A percentile compares a stretch with the other conserved stretches of the same genome.
phyloP scores from a whole-genome alignment of 1,140 invertebrate species.

The Drosophila ogumai region DNA sequence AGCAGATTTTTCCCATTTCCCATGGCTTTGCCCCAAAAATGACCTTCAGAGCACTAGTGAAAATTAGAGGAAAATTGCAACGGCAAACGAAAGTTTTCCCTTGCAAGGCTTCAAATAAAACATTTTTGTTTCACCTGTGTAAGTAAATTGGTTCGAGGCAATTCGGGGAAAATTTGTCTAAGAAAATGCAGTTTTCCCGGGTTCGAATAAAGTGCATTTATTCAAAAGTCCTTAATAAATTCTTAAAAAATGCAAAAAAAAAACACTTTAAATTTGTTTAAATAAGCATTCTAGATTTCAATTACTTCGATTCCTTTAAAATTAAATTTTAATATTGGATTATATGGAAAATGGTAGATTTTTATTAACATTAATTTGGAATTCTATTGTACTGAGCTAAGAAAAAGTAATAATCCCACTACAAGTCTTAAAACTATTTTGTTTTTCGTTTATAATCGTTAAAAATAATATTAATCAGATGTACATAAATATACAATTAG shows the following conservation, averaged over 20 bases:
- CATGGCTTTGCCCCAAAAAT: conserved; percentile 12
- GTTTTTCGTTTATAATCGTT: too few relatives aligned
- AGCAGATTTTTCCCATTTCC: conserved; percentile 3
- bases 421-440: too few relatives aligned
- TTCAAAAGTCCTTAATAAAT: too few relatives aligned
- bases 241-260: not conserved
- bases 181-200: not conserved
- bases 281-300: not conserved
- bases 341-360: too few relatives aligned
- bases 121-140: conserved; percentile 2
- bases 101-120: conserved; percentile 5
- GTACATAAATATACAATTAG: too few relatives aligned
- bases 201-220: not conserved
- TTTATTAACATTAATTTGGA: too few relatives aligned
- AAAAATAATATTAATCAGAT: too few relatives aligned
- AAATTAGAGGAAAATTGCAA: conserved; percentile 23
- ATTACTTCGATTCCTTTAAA: not conserved
- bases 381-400: too few relatives aligned
- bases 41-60: conserved; percentile 17
- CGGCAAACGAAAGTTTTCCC: not conserved
- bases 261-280: not conserved
- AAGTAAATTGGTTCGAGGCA: not conserved
- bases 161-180: not conserved
- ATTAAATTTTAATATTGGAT: too few relatives aligned
- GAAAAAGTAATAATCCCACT: too few relatives aligned